phyloP scores from a whole-genome alignment of 2,888 invertebrate genomes.

The Mesorhabditis belari region DNA sequence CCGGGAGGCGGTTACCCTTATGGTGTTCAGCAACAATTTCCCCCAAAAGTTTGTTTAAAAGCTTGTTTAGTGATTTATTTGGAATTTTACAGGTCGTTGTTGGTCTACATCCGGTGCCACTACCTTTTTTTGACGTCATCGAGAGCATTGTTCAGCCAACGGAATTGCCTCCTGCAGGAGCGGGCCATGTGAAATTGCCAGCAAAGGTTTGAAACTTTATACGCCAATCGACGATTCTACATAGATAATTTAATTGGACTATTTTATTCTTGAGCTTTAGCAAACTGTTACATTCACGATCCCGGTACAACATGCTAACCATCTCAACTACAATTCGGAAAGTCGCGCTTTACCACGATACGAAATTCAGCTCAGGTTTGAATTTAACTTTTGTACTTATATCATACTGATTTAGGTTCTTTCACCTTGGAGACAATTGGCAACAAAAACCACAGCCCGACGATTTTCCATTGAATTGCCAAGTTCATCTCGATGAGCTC shows the following conservation, averaged over 20 bases:
- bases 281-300: constrained; percentile 7
- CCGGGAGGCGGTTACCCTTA: too few species aligned
- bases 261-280: too few species aligned
- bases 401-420: constrained; percentile 31
- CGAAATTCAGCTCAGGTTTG: constrained; percentile 41
- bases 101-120: constrained; percentile 8
- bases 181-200: not conserved
- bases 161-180: constrained; percentile 24
- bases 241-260: too few species aligned
- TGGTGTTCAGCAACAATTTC: too few species aligned
- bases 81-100: too few species aligned
- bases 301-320: not conserved
- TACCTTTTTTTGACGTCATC: constrained; percentile 35
- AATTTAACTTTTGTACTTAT: not conserved
- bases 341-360: constrained; percentile 34
- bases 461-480: constrained; percentile 44
- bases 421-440: constrained; percentile 12
- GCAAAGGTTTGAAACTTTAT: not conserved
- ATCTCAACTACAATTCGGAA: constrained; percentile 2
- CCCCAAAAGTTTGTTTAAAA: too few species aligned
- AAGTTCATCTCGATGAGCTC: constrained; percentile 33
- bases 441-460: constrained; percentile 60
- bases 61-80: too few species aligned
- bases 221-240: too few species aligned
- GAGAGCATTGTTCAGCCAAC: constrained; percentile 15